Conservation (phyloP, 2,797 vertebrate species). For the Macropodus opercularis region DNA sequence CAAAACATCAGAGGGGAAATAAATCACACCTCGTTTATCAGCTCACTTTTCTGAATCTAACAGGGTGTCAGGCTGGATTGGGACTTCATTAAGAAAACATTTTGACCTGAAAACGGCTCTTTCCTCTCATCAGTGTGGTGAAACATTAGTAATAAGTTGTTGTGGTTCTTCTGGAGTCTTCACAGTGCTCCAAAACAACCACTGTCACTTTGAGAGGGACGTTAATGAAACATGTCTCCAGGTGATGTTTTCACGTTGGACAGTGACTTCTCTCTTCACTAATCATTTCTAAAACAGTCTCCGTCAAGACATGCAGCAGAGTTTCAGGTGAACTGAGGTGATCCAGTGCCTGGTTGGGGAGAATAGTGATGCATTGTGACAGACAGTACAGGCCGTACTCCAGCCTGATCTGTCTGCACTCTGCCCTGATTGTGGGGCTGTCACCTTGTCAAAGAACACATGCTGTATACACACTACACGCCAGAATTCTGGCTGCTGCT, state of each 20-base stretch:
- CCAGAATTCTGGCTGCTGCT: constrained; percentile 13
- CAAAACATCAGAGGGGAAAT: constrained; percentile 9
- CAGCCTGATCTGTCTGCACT: constrained; percentile 16
- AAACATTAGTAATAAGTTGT: constrained; percentile 1
- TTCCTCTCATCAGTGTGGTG: neutral
- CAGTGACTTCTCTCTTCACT: constrained; percentile 5
- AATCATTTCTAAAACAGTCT: constrained; percentile 24
- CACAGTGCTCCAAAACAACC: neutral
- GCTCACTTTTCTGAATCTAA: constrained; percentile 16
- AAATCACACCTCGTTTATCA: constrained; percentile 4
- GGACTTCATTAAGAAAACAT: constrained; percentile 48
- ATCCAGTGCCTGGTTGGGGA: constrained; percentile 4
- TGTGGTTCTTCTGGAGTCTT: neutral
- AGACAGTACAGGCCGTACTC: constrained; percentile 15
- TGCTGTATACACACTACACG: constrained; percentile 8
- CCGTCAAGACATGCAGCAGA: constrained; percentile 17
- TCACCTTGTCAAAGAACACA: constrained; percentile 35
- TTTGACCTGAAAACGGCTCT: constrained; percentile 32
- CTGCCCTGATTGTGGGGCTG: constrained; percentile 34
- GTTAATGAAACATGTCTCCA: neutral
- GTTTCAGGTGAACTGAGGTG: constrained; percentile 27
- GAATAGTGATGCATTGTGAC: constrained; percentile 42
- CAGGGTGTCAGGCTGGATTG: constrained; percentile 20
- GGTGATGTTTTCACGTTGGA: constrained; percentile 11
- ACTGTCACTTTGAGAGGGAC: neutral